Evolutionary conservation across 2,113 vertebrate genomes (phyloP).

Genomic region (Ptilorrhoa leucosticta): DNA sequence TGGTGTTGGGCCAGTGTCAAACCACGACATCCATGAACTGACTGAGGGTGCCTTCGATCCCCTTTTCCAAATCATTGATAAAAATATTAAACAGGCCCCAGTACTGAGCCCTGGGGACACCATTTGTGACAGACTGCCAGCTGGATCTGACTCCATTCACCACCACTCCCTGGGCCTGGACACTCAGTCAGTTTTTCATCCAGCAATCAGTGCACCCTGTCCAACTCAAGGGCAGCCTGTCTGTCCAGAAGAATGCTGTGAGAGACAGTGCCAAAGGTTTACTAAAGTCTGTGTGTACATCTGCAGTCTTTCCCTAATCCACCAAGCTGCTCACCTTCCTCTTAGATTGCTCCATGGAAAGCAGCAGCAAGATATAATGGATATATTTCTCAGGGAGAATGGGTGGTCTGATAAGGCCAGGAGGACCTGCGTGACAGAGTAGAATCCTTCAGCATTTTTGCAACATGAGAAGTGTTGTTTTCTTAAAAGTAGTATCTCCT

Average conservation of each 20-base stretch:
- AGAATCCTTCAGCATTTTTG: neutral
- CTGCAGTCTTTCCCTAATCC: neutral
- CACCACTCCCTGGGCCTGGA: no score
- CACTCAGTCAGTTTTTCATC: neutral
- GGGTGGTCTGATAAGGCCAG: neutral
- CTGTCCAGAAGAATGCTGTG: neutral
- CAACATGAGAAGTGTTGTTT: neutral
- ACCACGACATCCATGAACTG: rapidly evolving
- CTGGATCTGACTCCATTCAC: neutral
- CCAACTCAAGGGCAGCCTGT: neutral
- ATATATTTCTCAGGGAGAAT: rapidly evolving
- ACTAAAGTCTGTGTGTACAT: neutral
- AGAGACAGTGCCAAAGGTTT: neutral
- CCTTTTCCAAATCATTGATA: no score
- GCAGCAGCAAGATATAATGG: neutral
- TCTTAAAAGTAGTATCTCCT: neutral
- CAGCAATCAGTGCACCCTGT: neutral
- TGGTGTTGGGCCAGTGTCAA: no score
- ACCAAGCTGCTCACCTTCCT: neutral
- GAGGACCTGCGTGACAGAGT: neutral
- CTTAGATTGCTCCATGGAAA: neutral
- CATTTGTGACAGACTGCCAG: no score
- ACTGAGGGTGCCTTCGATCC: rapidly evolving
- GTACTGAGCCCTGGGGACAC: neutral
- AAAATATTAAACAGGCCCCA: neutral